Evolutionary conservation across 1,140 invertebrate species (phyloP), one percentile per base, ranked within the genome.

Genomic region (Aleiodes sp.): DNA sequence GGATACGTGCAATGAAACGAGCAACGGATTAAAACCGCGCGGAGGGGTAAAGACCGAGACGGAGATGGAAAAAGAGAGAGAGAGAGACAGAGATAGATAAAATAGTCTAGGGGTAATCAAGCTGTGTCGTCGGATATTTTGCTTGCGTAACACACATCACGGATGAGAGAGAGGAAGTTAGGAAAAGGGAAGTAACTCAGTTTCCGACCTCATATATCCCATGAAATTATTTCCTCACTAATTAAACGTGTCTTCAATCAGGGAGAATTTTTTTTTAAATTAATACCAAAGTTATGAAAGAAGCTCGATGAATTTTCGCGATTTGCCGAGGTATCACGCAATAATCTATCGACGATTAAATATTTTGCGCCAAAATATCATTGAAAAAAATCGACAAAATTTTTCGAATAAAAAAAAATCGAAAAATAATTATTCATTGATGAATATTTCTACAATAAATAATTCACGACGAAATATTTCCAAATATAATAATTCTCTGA

Each of bases 21-120:
- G 35, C 37, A 61, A 52, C 62, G 56, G 41, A 56, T 63, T 41
- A 52, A 52, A 24, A 16, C 46, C 10, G 61, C 14, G 61, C 3
- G 61, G 31, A 28, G 31, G 61, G n/a, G 29, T 8, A 28, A 63
- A 28, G n/a, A 29, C 28, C 31, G 46, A n/a, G 46, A 10, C 19
- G 21, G 21, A 16, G 46, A 52, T 46, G 41, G 39, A 61, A 62
- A 59, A 68, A 65, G 65, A 71, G 74, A 59, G 63, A 67, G 60
- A 68, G 68, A 33, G 69, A 52, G 33, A 31, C 33, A 70, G 74
- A 75, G 68, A 73, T 70, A 62, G 63, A 72, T 72, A 65, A 71
- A 52, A 61, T 35, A 61, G 59, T 52, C 46, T 26, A 52, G 46
- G 46, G 46, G 46, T 65, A 65, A 65, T 65, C 43, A 65, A 65